A percentile compares a stretch with the other conserved stretches of the same genome.
These are phyloP conservation scores for Microcebus jonahi DNA, from an alignment of 2,113 vertebrate genomes.

Conservation along the genomic window DNA sequence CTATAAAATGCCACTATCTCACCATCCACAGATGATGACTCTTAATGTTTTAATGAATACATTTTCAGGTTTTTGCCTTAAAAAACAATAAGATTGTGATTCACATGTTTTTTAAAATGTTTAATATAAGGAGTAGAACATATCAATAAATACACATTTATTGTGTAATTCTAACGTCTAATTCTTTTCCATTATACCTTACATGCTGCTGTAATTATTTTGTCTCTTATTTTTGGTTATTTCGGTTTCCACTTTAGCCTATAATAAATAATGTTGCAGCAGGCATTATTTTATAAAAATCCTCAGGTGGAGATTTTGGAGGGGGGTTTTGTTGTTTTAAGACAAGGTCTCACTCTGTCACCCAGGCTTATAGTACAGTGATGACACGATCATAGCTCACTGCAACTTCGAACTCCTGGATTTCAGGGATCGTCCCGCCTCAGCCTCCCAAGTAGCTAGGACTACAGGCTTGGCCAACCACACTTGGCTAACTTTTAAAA, in stretches of 20 bases:
- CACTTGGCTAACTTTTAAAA: too few relatives aligned
- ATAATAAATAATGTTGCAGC: slow-evolving; percentile 5
- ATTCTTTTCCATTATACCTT: slow-evolving; percentile 22
- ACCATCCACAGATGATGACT: neutral
- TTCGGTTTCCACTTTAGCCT: slow-evolving; percentile 14
- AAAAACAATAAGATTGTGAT: neutral
- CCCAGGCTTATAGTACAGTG: too few relatives aligned
- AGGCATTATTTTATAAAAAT: slow-evolving; percentile 22
- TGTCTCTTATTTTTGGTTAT: neutral
- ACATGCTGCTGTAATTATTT: slow-evolving; percentile 11
- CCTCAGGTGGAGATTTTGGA: neutral
- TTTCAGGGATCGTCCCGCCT: too few relatives aligned
- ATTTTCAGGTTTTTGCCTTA: neutral
- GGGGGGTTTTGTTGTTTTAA: neutral
- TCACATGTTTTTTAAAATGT: neutral
- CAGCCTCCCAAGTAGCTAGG: too few relatives aligned
- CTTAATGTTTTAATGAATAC: neutral
- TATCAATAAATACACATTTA: neutral
- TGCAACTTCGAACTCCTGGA: too few relatives aligned
- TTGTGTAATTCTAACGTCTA: neutral
- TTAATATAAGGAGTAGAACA: slow-evolving; percentile 1
- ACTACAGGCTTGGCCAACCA: too few relatives aligned
- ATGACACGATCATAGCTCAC: too few relatives aligned
- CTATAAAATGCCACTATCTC: neutral
- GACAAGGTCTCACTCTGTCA: too few relatives aligned